These are phyloP conservation scores for Chrysomela aeneicollis DNA, from an alignment of 2,888 invertebrate species.

Conservation along the genomic window DNA sequence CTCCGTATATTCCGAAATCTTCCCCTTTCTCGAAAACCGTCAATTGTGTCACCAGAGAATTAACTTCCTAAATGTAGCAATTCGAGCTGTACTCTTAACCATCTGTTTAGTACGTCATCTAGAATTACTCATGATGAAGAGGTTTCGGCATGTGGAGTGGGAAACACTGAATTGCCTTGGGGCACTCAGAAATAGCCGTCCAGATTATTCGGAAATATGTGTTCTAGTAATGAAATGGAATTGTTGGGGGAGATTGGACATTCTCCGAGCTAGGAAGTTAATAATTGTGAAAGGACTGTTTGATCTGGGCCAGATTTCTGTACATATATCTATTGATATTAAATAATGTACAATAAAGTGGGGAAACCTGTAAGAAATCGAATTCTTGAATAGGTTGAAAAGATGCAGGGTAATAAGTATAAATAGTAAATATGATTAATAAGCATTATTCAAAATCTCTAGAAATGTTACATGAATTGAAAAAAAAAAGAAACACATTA, in stretches of 20 bases:
- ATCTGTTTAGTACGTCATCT: neutral
- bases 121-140: neutral
- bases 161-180: neutral
- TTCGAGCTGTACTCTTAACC: neutral
- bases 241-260: neutral
- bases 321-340: no score
- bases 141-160: neutral
- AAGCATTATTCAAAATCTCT: no score
- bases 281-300: neutral
- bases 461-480: no score
- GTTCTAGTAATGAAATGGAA: conserved; percentile 3
- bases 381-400: no score
- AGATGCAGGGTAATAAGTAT: no score
- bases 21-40: neutral
- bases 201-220: conserved; percentile 3
- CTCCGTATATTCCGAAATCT: no score
- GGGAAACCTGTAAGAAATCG: no score
- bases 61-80: neutral
- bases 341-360: no score
- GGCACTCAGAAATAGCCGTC: neutral
- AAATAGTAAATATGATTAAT: no score
- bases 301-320: neutral
- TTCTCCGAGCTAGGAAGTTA: neutral
- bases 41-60: neutral
- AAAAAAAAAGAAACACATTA: no score